Conservation (phyloP, 1,140 invertebrate species). For the Eriosoma lanigerum region DNA sequence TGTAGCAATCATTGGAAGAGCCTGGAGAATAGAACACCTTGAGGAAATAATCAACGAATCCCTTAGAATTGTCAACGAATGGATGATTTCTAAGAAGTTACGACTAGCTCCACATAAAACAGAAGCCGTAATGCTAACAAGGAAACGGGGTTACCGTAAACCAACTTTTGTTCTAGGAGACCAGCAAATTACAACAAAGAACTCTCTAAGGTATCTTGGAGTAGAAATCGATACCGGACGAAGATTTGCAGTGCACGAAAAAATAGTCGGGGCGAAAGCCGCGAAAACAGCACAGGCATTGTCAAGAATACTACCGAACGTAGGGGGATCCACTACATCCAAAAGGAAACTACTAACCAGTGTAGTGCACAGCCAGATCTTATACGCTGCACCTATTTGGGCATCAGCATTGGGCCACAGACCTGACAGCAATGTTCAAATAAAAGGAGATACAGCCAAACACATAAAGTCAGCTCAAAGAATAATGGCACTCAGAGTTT, state of each 20-base stretch:
- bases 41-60: neutral
- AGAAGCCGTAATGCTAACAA: neutral
- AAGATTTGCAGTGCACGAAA: neutral
- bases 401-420: neutral
- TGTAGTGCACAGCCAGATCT: neutral
- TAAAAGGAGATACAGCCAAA: neutral
- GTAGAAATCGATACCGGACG: neutral
- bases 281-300: neutral
- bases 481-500: neutral
- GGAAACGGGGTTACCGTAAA: neutral
- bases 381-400: neutral
- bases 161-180: neutral
- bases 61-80: neutral
- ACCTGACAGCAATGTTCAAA: neutral
- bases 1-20: neutral
- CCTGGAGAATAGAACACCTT: neutral
- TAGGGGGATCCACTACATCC: neutral
- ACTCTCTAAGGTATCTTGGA: neutral
- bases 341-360: neutral
- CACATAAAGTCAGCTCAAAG: neutral
- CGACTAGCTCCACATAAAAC: neutral
- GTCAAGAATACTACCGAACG: neutral
- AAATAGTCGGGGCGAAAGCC: neutral
- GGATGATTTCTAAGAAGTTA: neutral
- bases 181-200: neutral